Percentiles rank a stretch among this genome's conserved stretches.
Conservation (phyloP, 2,797 vertebrate species). For the Poeciliopsis gracilis region DNA sequence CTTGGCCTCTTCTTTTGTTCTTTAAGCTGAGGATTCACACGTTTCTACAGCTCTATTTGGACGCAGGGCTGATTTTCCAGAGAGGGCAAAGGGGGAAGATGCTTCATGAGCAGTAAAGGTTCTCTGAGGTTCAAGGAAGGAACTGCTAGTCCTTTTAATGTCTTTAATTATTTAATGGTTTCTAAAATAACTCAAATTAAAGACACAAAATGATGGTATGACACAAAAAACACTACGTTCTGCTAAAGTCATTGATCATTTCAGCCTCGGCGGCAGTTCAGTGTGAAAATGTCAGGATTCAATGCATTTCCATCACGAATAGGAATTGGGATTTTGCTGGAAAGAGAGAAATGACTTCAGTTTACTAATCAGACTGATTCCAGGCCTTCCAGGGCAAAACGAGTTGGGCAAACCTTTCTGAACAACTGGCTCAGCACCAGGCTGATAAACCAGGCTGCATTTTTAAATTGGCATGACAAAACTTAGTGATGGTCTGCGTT, state of each 20-base stretch:
- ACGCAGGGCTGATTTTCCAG: conserved; percentile 44
- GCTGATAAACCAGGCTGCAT: background rate
- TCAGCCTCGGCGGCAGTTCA: background rate
- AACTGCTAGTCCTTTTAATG: background rate
- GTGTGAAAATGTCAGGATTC: background rate
- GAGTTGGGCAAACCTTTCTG: background rate
- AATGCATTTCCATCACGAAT: background rate
- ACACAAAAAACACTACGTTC: background rate
- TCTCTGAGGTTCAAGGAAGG: background rate
- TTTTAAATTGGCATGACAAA: background rate
- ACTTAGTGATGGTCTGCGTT: background rate
- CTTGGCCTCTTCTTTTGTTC: conserved; percentile 78
- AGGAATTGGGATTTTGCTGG: background rate
- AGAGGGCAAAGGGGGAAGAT: conserved; percentile 23
- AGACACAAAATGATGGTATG: background rate
- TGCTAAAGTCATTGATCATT: background rate
- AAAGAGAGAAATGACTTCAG: background rate
- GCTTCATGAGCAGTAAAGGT: conserved; percentile 22
- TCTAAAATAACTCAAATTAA: background rate
- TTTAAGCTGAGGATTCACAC: conserved; percentile 73
- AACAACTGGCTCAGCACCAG: background rate
- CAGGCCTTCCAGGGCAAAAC: background rate
- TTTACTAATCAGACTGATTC: background rate
- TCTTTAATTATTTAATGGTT: background rate
- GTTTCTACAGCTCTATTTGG: conserved; percentile 79